phyloP scores from a whole-genome alignment of 2,797 vertebrate species.

The Kryptolebias ocellatus region DNA sequence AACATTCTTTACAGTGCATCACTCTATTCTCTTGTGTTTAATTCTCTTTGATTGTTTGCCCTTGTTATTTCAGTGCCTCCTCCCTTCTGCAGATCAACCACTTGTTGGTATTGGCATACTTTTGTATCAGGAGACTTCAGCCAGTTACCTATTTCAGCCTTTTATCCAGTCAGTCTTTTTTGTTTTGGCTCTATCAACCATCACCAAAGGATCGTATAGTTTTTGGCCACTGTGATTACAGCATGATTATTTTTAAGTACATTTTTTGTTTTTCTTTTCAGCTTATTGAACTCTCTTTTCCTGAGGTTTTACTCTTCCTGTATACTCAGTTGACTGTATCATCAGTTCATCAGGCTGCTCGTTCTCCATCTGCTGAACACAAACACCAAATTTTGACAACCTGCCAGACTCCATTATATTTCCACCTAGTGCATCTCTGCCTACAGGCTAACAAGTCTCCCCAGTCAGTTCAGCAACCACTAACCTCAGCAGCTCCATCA shows the following conservation, averaged over 20 bases:
- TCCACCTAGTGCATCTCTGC: slow-evolving; percentile 1
- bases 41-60: neutral
- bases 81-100: neutral
- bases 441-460: slow-evolving; percentile 11
- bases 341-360: slow-evolving; percentile 11
- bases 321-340: slow-evolving; percentile 2
- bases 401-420: slow-evolving; percentile 15
- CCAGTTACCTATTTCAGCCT: neutral
- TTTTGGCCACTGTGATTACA: slow-evolving; percentile 6
- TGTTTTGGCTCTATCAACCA: too few relatives aligned
- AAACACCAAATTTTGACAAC: slow-evolving; percentile 9
- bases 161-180: neutral
- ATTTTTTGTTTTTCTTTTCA: neutral
- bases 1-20: neutral
- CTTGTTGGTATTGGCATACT: neutral
- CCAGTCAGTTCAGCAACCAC: slow-evolving; percentile 13
- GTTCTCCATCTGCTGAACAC: neutral
- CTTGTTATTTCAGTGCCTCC: neutral
- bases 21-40: too few relatives aligned
- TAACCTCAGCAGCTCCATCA: slow-evolving; percentile 5
- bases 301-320: neutral
- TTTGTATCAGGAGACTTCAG: neutral
- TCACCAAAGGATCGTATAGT: neutral
- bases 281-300: neutral
- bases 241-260: neutral